Conservation (phyloP, 2,797 vertebrate genomes). For the Neosilurus hyrtlii region DNA sequence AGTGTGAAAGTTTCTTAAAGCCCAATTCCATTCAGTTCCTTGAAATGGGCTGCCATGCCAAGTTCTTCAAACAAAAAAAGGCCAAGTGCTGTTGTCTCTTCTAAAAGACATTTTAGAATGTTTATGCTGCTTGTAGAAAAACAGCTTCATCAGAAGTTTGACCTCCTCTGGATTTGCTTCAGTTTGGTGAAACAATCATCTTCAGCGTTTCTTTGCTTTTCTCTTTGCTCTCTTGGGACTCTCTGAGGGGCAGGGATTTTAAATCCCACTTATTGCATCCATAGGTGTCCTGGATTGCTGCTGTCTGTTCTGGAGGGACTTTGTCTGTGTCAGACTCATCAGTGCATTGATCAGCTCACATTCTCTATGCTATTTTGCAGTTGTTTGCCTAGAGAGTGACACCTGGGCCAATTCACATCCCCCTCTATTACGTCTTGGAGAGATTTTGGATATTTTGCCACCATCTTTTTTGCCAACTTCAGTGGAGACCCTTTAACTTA, state of each 20-base stretch:
- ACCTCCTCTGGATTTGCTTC: conserved; percentile 17
- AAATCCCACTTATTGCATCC: not conserved
- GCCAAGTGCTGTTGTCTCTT: too few relatives aligned
- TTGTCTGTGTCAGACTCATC: conserved; percentile 15
- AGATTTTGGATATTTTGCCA: conserved; percentile 15
- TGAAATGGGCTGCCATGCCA: conserved; percentile 35
- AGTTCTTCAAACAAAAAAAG: conserved; percentile 25
- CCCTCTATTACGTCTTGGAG: conserved; percentile 18
- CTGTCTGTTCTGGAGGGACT: not conserved
- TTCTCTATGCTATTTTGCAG: not conserved
- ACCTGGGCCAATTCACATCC: conserved; percentile 5
- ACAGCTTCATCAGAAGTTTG: conserved; percentile 14
- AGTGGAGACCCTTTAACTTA: not conserved
- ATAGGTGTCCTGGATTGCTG: not conserved
- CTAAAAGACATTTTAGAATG: conserved; percentile 4
- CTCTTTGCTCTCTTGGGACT: conserved; percentile 17
- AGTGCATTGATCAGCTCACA: not conserved
- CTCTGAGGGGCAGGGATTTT: not conserved
- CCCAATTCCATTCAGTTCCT: not conserved
- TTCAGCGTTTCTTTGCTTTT: conserved; percentile 35
- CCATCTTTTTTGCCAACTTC: conserved; percentile 12
- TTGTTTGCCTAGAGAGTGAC: not conserved
- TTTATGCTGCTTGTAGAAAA: conserved; percentile 21
- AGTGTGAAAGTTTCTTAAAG: conserved; percentile 27
- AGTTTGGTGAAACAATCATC: conserved; percentile 20